phyloP scores from a whole-genome alignment of 2,888 invertebrate species.

The Lasius fuliginosus region DNA sequence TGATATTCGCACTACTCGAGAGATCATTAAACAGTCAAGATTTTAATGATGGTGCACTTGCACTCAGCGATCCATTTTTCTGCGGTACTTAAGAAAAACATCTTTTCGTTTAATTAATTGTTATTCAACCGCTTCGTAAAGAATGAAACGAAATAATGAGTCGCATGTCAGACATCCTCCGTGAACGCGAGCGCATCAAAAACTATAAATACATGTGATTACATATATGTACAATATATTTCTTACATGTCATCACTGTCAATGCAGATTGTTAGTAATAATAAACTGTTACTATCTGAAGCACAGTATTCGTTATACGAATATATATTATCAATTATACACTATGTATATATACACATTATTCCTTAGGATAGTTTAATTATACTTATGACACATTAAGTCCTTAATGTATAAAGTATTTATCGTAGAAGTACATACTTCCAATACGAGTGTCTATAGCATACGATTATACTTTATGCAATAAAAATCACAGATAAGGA shows the following conservation, averaged over 20 bases:
- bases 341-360: conserved; percentile 20
- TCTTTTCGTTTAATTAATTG: conserved; percentile 5
- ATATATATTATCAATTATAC: conserved; percentile 52
- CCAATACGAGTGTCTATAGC: background rate
- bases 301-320: conserved; percentile 30
- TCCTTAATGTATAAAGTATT: conserved; percentile 15
- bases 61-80: background rate
- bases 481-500: conserved; percentile 42
- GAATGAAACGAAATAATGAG: background rate
- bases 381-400: background rate
- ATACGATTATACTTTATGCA: conserved; percentile 6
- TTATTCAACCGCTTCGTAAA: background rate
- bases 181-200: background rate
- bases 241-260: background rate
- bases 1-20: too few relatives aligned
- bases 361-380: conserved; percentile 3
- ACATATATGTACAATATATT: background rate
- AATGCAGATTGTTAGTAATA: background rate
- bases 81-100: background rate
- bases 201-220: background rate
- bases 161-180: background rate
- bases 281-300: conserved; percentile 11
- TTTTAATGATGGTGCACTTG: background rate
- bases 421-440: background rate
- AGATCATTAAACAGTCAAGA: background rate